phyloP scores from a whole-genome alignment of 2,113 vertebrate species.

The Pseudopipra pipra region DNA sequence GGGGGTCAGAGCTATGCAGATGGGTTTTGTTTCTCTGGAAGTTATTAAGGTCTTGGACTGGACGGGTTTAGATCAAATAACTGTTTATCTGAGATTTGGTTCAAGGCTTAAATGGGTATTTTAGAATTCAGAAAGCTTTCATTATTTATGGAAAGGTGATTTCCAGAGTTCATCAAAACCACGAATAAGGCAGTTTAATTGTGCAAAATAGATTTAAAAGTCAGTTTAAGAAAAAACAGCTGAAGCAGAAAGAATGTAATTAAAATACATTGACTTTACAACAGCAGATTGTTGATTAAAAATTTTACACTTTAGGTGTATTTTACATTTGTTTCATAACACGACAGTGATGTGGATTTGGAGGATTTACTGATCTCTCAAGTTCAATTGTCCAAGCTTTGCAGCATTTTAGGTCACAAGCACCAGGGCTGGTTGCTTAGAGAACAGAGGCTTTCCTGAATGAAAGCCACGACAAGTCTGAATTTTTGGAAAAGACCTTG shows the following conservation, averaged over 20 bases:
- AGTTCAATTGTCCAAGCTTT: not conserved
- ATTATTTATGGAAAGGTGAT: not conserved
- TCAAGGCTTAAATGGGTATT: not conserved
- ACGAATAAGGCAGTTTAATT: not conserved
- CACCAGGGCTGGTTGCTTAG: not conserved
- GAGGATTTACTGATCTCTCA: not conserved
- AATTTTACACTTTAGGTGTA: not conserved
- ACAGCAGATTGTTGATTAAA: not conserved
- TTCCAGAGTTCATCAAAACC: not conserved
- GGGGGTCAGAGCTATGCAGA: not conserved
- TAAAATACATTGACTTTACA: not conserved
- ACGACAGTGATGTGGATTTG: not conserved
- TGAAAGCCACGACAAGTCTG: fast-evolving
- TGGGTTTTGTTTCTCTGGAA: not conserved
- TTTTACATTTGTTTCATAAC: not conserved
- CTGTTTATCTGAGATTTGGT: not conserved
- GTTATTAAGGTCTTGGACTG: not conserved
- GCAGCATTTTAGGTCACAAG: not conserved
- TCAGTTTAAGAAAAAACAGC: not conserved
- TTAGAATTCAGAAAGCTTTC: not conserved
- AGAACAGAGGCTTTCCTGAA: not conserved
- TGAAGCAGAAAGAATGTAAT: not conserved
- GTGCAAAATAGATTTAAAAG: not conserved
- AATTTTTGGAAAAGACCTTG: fast-evolving
- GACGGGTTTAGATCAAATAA: not conserved